These are phyloP conservation scores for Azorinus chamasolen DNA, from an alignment of 2,888 invertebrate species.

Conservation along the genomic window DNA sequence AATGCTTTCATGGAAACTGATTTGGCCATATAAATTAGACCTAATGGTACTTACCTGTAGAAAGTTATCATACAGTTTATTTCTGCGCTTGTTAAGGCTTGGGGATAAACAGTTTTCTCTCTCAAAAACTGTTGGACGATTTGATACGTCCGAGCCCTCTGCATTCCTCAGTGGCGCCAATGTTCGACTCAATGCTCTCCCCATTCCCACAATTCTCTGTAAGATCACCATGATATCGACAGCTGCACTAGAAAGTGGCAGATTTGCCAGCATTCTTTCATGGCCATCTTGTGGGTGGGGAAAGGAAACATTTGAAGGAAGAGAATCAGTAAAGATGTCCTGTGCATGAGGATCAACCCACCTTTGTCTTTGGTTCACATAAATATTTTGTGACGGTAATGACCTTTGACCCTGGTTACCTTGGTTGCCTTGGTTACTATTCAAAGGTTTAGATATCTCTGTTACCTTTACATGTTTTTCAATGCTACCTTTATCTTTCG, in stretches of 20 bases:
- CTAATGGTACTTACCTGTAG: slow-evolving; percentile 57
- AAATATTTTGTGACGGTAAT: background rate
- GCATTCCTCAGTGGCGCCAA: slow-evolving; percentile 45
- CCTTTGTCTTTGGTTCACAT: background rate
- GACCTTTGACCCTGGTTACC: background rate
- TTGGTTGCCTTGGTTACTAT: background rate
- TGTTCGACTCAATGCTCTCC: slow-evolving; percentile 67
- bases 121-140: background rate
- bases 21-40: too few relatives aligned
- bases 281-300: slow-evolving; percentile 17
- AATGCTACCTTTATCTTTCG: background rate
- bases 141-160: slow-evolving; percentile 41
- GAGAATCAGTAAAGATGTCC: slow-evolving; percentile 49
- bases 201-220: slow-evolving; percentile 75
- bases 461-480: slow-evolving; percentile 1
- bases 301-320: slow-evolving; percentile 45
- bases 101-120: background rate
- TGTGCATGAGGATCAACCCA: slow-evolving; percentile 7
- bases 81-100: background rate
- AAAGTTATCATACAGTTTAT: slow-evolving; percentile 63
- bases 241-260: slow-evolving; percentile 76
- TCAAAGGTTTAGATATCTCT: background rate
- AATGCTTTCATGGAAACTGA: too few relatives aligned
- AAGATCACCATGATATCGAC: slow-evolving; percentile 76
- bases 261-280: slow-evolving; percentile 32